These are phyloP conservation scores for Elgaria multicarinata DNA, from an alignment of 2,113 vertebrate species.

Conservation along the genomic window DNA sequence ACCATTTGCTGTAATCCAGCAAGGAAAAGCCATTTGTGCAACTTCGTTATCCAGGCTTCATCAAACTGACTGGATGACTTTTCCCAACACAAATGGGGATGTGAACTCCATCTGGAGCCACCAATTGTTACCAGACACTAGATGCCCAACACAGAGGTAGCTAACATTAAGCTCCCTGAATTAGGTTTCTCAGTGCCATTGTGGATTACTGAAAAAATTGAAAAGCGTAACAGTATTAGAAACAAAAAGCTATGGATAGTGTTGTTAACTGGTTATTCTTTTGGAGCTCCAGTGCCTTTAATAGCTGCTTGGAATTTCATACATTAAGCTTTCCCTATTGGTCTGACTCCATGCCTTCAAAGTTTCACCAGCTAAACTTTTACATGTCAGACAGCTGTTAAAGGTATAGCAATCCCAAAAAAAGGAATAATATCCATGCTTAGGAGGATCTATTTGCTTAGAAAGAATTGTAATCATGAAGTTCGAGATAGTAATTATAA, in stretches of 20 bases:
- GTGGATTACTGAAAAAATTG: background rate
- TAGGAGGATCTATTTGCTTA: background rate
- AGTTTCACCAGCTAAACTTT: background rate
- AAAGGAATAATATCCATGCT: background rate
- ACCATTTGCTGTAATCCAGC: background rate
- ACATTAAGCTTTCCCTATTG: background rate
- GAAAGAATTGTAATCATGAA: background rate
- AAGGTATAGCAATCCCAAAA: background rate
- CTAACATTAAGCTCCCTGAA: background rate
- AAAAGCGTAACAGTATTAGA: background rate
- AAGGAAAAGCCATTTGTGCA: background rate
- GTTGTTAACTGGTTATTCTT: background rate
- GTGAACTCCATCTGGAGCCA: background rate
- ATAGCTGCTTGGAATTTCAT: background rate
- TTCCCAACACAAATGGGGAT: background rate
- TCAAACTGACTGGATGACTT: background rate
- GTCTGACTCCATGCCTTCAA: background rate
- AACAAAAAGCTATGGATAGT: background rate
- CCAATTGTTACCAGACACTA: too few species aligned
- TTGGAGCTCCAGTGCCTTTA: background rate
- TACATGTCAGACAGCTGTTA: background rate
- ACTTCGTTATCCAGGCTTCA: background rate
- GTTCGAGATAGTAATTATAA: background rate
- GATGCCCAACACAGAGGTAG: background rate
- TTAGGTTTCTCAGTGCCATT: background rate